Base-by-base conservation (phyloP, 1,140 invertebrate species). In the Cataglyphis hispanica region DNA sequence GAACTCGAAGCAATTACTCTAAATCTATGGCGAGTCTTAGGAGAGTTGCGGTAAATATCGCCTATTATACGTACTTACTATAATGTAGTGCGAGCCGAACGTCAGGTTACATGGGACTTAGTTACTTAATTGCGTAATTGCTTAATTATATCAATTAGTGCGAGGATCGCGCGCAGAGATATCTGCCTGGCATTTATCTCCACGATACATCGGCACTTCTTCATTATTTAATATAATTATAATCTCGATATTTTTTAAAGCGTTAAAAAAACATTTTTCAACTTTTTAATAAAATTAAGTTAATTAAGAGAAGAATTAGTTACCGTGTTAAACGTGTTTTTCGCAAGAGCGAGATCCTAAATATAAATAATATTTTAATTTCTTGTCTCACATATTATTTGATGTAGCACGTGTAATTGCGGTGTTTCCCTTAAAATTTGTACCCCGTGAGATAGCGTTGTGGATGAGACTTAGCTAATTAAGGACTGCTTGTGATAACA, bases 11-110 rank as follows among this genome's bases (percentile, higher is more conserved):
- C 87, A 91, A 91, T 91, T 91, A 91, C 86, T 60, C 43, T 50
- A 84, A 91, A 91, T 91, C 90, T 91, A 87, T 88, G 84, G 89
- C 84, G 80, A 85, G n/a, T n/a, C 86, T 90, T 89, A 76, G 74
- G 83, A 64, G 87, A 89, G 80, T 88, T 89, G 85, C 84, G 16
- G 16, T 50, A 16, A 50, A 84, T 91, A 92, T 92, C 89, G 85
- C 58, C 77, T 61, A 92, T 91, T 89, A 77, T 89, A 89, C 89
- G 86, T 87, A 89, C 83, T 90, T 90, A 66, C 58, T 63, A 53
- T 86, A 89, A 89, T 61, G 85, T 87, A 85, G 76, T 75, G 78
- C 75, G 72, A 78, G 83, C 60, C 74, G 72, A 86, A 87, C 60
- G 69, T 85, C 87, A 67, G 56, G 37, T 63, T 83, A 37, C 58